These are phyloP conservation scores for Myotis vivesi DNA, from an alignment of 2,797 vertebrate species.

Conservation along the genomic window DNA sequence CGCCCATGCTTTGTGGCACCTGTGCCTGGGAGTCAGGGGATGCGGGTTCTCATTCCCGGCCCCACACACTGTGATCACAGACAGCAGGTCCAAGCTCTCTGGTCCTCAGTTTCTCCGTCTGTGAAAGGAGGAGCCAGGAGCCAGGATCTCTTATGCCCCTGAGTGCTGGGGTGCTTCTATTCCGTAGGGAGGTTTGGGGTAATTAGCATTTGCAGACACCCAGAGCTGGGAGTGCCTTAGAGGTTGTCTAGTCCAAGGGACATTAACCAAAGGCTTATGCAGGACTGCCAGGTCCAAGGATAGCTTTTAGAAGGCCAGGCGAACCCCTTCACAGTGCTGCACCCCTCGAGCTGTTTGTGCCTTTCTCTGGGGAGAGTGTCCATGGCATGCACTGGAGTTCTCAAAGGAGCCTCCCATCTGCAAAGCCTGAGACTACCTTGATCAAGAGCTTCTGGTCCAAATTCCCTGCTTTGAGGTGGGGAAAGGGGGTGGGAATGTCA, in stretches of 20 bases:
- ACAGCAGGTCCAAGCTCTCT: background rate
- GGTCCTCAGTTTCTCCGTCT: background rate
- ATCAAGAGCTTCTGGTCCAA: background rate
- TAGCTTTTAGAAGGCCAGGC: background rate
- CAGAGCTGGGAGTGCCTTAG: background rate
- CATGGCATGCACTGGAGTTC: background rate
- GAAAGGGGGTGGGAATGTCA: background rate
- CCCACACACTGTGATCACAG: background rate
- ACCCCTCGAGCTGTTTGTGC: background rate
- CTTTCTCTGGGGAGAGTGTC: background rate
- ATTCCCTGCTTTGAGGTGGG: background rate
- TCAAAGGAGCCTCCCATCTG: background rate
- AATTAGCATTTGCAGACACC: background rate
- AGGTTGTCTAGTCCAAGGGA: background rate
- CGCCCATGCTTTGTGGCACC: background rate
- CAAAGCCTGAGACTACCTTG: background rate
- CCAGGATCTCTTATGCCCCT: background rate
- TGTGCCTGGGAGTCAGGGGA: rapidly evolving
- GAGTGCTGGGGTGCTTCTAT: background rate
- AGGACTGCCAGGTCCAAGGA: background rate
- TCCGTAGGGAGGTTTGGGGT: background rate
- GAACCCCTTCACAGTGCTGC: background rate
- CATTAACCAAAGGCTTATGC: background rate
- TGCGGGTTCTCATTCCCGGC: background rate
- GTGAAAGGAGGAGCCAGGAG: background rate